Conservation (phyloP, 92 coral and sea anemone genomes). For the Zoanthus sociatus region DNA sequence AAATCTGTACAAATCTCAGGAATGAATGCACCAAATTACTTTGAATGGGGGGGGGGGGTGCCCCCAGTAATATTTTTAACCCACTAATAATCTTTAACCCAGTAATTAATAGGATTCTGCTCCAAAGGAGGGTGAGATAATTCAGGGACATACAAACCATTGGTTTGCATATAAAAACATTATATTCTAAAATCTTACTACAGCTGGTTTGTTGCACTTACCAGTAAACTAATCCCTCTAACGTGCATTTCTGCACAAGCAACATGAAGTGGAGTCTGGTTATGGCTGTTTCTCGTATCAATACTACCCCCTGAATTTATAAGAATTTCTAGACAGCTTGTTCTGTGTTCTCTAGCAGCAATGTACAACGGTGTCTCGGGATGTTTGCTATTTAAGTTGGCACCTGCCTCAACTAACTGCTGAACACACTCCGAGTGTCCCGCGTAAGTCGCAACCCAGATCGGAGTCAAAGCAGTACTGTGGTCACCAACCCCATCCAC, state of each 20-base stretch:
- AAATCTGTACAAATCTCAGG: too few relatives aligned
- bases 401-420: slow-evolving; percentile 75
- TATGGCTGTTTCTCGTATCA: slow-evolving; percentile 68
- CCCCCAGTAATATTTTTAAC: too few relatives aligned
- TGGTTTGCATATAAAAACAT: too few relatives aligned
- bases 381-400: slow-evolving; percentile 72
- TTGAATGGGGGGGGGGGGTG: too few relatives aligned
- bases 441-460: slow-evolving; percentile 89
- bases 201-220: slow-evolving; percentile 22
- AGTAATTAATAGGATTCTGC: too few relatives aligned
- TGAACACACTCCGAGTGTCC: slow-evolving; percentile 81
- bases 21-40: too few relatives aligned
- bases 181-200: too few relatives aligned
- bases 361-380: slow-evolving; percentile 82
- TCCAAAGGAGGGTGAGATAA: too few relatives aligned
- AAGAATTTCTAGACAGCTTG: slow-evolving; percentile 74
- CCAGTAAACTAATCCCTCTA: slow-evolving; percentile 73
- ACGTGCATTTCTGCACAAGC: slow-evolving; percentile 80
- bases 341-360: slow-evolving; percentile 84
- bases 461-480: slow-evolving; percentile 75
- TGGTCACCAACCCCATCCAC: slow-evolving; percentile 84
- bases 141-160: too few relatives aligned
- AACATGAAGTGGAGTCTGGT: slow-evolving; percentile 76
- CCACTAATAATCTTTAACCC: too few relatives aligned
- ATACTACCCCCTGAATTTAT: slow-evolving; percentile 80